Evolutionary conservation across 23 tunicate genomes (phyloP), one percentile per base, ranked within the genome.

Genomic region (Phallusia fumigata): DNA sequence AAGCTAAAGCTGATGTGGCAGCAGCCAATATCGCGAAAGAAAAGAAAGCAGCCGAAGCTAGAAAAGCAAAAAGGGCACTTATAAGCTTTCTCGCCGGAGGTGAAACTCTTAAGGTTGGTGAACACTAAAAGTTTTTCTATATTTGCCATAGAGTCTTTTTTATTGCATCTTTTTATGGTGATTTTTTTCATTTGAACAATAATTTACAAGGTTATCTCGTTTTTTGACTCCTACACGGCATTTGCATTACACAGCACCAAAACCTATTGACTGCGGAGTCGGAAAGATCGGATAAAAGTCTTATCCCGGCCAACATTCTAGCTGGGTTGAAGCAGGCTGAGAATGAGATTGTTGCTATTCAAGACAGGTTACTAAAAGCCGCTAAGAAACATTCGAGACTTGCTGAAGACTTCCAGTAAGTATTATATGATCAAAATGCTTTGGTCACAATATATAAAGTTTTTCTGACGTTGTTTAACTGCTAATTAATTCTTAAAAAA

Each of bases 1-100:
- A 58, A 64, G 79, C 75, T 36, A 40, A 84, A 19, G 81, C 88
- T 18, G 75, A 84, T 34, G 49, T 84, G 26, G 82, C 77, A 33
- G 33, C 28, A 0, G 88, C 53, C 11, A 8, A 34, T 13, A 40
- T 30, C 53, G 88, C 51, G 26, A 52, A 76, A 84, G 86, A 83
- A 2, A 74, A 36, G 49, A 83, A 75, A 74, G 21, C 79, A 22
- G 49, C 15, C 8, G 86, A 83, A 83, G 79, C 74, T 13, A 83
- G 36, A 49, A 74, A 36, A 28, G 77, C 86, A 13, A 74, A 83
- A 47, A 52, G 45, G 45, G 74, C 64, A 16, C 53, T 83, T 19
- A 83, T 74, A 26, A 53, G 33, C 36, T 19, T 83, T 8, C 0
- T 77, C 24, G 53, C 52, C 1, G 80, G 80, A 36, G 16, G 21